These are phyloP conservation scores for Rhabditoides inermis DNA, from an alignment of 2,888 invertebrate species.

Conservation along the genomic window DNA sequence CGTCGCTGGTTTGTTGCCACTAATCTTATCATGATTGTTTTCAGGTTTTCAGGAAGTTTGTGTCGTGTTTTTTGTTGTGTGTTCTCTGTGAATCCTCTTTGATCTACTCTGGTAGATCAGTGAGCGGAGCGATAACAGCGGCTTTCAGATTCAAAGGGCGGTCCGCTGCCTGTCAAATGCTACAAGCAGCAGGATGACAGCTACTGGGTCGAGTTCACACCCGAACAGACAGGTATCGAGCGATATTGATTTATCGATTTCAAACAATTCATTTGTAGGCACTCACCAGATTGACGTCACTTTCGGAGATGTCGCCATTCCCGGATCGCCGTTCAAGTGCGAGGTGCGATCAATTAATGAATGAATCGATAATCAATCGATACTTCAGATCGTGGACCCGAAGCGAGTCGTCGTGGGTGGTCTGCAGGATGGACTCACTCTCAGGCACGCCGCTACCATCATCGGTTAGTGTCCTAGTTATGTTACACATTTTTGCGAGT, in stretches of 20 bases:
- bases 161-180: constrained; percentile 75
- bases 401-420: constrained; percentile 35
- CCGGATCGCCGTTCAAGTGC: constrained; percentile 84
- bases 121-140: neutral
- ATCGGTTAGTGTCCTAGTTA: constrained; percentile 14
- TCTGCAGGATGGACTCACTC: constrained; percentile 24
- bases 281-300: constrained; percentile 81
- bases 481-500: neutral
- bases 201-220: constrained; percentile 75
- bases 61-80: constrained; percentile 6
- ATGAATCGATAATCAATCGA: neutral
- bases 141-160: constrained; percentile 55
- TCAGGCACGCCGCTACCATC: constrained; percentile 41
- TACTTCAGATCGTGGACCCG: constrained; percentile 60
- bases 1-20: constrained; percentile 38
- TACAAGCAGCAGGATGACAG: constrained; percentile 92
- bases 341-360: constrained; percentile 62
- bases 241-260: neutral
- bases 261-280: constrained; percentile 57
- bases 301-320: constrained; percentile 68
- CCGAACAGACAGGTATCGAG: constrained; percentile 52
- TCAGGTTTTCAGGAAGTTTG: constrained; percentile 10
- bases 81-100: constrained; percentile 14
- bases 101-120: constrained; percentile 40
- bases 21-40: neutral